Evolutionary conservation across 2,888 invertebrate genomes (phyloP), one percentile per base, ranked within the genome.

Genomic region (Mycalesis mineus): DNA sequence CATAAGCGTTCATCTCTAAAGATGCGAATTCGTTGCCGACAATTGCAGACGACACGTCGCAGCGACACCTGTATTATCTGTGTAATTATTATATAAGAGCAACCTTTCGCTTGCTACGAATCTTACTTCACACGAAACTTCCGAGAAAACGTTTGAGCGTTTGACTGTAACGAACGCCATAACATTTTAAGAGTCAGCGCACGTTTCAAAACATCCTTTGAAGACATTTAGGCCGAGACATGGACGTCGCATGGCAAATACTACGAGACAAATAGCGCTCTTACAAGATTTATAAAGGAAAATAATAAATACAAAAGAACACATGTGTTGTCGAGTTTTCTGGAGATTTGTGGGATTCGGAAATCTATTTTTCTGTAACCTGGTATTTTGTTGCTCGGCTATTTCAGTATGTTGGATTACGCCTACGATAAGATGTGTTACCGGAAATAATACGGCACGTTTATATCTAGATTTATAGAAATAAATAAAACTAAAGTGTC

Each of bases 151-250:
- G 50, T 13, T 11, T 39, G n/a, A 29, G 44, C 44, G 39, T 52
- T 15, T 28, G 14, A 41, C 36, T 33, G 29, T 33, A 57, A 53
- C 44, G 36, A 52, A 40, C 48, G 33, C 8, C 40, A 11, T 45
- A 47, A 28, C 48, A 40, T 37, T 57, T 53, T 36, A 37, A 33
- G 40, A 61, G 47, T 55, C 61, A 11, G 53, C 44, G 36, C 61
- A 61, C 61, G 61, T 61, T 39, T 7, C 6, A 17, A 58, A 55
- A 55, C 52, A 55, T 61, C 63, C 59, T 63, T 57, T 57, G 59
- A 61, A 63, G 59, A 59, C 59, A 61, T 63, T 63, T 63, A 63
- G 61, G 63, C 61, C 48, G 54, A 42, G 33, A 13, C 49, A 59
- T 61, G 63, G 53, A 55, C 41, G 53, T 50, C 59, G 63, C 58